Base-by-base conservation (phyloP, 2,888 invertebrate species). In the Eupithecia inturbata region DNA sequence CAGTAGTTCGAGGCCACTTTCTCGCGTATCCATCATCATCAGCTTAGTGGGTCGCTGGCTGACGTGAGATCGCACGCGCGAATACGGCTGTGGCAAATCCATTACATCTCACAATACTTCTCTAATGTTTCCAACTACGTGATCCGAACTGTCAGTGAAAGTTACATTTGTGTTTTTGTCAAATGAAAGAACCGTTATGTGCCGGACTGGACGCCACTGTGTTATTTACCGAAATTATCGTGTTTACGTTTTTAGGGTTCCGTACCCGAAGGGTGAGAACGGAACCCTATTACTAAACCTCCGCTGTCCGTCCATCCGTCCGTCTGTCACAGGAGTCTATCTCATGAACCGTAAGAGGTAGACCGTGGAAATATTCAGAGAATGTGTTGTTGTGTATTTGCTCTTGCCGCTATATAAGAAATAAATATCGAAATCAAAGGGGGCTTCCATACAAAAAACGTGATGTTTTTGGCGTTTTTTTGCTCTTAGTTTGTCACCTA, bases 1-100 rank as follows among this genome's bases (percentile, higher is more conserved):
- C 73, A 74, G 62, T 70, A 67, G 70, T 75, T 74, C 74, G 76
- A 77, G 39, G 57, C 71, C 86, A 91, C 91, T 91, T 92, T 92
- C 92, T 88, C 91, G 88, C 87, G 88, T 89, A 89, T 89, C 89
- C 88, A 89, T 88, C 88, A 87, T 84, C 88, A 89, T 88, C 88
- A 87, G 82, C 85, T 90, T 88, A 89, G 91, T 93, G 88, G 92
- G 92, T 91, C 91, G 87, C 84, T 82, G 70, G 80, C 77, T 82
- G 83, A 84, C 84, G 85, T 75, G 76, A 77, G 78, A 77, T 79
- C 82, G 85, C 83, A 83, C 80, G 81, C 82, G 82, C 83, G 84
- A 85, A 84, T 83, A 77, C 80, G 82, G 78, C 79, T 82, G 85
- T 84, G 80, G 84, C 85, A 80, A 88, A 88, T 88, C 85, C 87